These are phyloP conservation scores for Poeciliopsis prolifica DNA, from an alignment of 2,113 vertebrate species.

Conservation along the genomic window DNA sequence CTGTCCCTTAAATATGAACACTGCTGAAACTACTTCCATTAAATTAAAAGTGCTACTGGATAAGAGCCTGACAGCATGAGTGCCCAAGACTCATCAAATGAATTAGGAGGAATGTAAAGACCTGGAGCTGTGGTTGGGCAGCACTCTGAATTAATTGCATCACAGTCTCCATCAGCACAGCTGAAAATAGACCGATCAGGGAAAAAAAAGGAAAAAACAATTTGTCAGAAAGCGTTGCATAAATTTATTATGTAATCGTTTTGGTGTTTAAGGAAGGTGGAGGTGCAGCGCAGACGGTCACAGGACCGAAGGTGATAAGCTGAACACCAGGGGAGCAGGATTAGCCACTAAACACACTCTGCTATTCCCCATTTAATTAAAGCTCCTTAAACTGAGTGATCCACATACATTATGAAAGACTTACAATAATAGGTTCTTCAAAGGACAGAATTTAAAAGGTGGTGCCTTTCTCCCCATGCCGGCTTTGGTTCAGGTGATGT, in stretches of 20 bases:
- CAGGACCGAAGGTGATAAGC: conserved; percentile 41
- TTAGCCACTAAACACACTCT: conserved; percentile 60
- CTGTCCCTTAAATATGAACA: conserved; percentile 35
- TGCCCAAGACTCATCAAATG: conserved; percentile 49
- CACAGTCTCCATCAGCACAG: conserved; percentile 31
- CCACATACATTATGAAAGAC: conserved; percentile 27
- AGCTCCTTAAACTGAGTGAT: conserved; percentile 46
- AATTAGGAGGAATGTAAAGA: conserved; percentile 49
- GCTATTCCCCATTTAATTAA: conserved; percentile 63
- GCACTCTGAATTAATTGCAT: conserved; percentile 38
- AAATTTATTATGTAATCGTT: conserved; percentile 9
- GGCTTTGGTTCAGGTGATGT: neutral
- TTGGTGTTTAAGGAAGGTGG: conserved; percentile 26
- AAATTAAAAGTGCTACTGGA: conserved; percentile 58
- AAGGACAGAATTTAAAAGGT: conserved; percentile 11
- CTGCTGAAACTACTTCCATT: conserved; percentile 47
- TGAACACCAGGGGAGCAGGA: conserved; percentile 49
- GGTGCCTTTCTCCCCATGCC: neutral
- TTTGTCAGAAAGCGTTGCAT: conserved; percentile 4
- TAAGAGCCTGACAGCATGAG: conserved; percentile 51
- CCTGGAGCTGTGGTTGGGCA: conserved; percentile 37
- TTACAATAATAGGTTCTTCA: conserved; percentile 26
- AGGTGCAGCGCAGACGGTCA: conserved; percentile 32
- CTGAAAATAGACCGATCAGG: conserved; percentile 30
- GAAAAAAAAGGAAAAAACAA: conserved; percentile 11